Conservation (phyloP, 2,888 invertebrate genomes). For the Chrysotoxum bicinctum region DNA sequence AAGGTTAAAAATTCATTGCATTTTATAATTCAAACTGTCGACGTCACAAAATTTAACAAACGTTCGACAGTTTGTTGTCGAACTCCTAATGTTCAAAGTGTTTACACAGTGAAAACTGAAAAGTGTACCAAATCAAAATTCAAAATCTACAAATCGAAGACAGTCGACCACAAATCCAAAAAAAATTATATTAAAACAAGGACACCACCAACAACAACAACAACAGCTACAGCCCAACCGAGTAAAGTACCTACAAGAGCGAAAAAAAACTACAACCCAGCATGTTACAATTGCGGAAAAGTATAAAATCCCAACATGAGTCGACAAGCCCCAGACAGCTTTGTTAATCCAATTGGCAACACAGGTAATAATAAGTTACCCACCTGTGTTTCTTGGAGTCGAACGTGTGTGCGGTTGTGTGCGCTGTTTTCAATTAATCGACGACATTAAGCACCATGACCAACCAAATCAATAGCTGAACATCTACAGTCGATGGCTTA, state of each 20-base stretch:
- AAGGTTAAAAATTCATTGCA: conserved; percentile 30
- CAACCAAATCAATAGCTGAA: conserved; percentile 65
- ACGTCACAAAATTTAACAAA: conserved; percentile 49
- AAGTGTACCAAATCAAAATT: conserved; percentile 68
- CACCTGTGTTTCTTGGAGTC: conserved; percentile 53
- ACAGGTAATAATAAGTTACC: conserved; percentile 72
- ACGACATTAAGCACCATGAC: conserved; percentile 71
- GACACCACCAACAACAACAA: conserved; percentile 29
- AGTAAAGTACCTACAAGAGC: conserved; percentile 7
- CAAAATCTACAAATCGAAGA: conserved; percentile 71
- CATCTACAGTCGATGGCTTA: conserved; percentile 35
- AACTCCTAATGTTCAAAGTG: conserved; percentile 65
- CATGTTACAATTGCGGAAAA: conserved; percentile 71
- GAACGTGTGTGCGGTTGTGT: conserved; percentile 3
- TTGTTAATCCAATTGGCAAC: conserved; percentile 73
- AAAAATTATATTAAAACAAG: conserved; percentile 20
- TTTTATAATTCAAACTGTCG: conserved; percentile 31
- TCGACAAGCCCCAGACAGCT: conserved; percentile 72
- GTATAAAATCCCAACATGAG: conserved; percentile 61
- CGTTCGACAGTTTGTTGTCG: conserved; percentile 41
- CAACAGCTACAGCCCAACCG: conserved; percentile 42
- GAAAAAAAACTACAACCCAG: conserved; percentile 38
- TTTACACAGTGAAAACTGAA: conserved; percentile 52
- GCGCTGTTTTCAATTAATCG: conserved; percentile 70
- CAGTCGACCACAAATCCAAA: conserved; percentile 49